Conservation (phyloP, 2,113 vertebrate species). For the Lucifuga dentata region DNA sequence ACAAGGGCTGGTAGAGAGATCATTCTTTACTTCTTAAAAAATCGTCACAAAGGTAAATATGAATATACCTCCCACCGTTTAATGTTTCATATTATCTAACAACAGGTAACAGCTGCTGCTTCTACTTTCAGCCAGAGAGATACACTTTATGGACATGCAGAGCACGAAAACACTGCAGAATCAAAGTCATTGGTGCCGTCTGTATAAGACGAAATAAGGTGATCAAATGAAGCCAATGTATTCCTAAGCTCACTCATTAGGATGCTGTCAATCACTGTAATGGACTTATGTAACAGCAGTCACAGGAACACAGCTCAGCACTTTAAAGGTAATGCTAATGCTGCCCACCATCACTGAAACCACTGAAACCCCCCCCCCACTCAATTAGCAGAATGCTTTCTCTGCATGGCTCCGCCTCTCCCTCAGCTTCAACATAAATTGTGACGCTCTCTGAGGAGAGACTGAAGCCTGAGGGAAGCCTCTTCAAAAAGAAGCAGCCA, state of each 20-base stretch:
- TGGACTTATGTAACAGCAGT: conserved; percentile 31
- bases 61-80: neutral
- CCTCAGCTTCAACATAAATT: conserved; percentile 7
- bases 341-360: conserved; percentile 9
- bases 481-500: neutral
- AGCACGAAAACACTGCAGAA: neutral
- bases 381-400: conserved; percentile 8
- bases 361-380: neutral
- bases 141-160: too few species aligned
- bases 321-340: neutral
- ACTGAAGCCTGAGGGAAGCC: neutral
- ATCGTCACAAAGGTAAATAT: neutral
- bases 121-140: neutral
- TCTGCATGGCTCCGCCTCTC: conserved; percentile 7
- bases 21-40: neutral
- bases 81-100: conserved; percentile 35
- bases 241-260: neutral
- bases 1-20: neutral
- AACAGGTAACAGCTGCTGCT: conserved; percentile 22
- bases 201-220: neutral
- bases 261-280: conserved; percentile 2
- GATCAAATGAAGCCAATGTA: neutral
- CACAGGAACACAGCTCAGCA: conserved; percentile 9
- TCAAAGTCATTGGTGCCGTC: neutral
- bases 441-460: conserved; percentile 6